These are phyloP conservation scores for Myotis lucifugus DNA, from an alignment of 2,113 vertebrate genomes.

Conservation along the genomic window DNA sequence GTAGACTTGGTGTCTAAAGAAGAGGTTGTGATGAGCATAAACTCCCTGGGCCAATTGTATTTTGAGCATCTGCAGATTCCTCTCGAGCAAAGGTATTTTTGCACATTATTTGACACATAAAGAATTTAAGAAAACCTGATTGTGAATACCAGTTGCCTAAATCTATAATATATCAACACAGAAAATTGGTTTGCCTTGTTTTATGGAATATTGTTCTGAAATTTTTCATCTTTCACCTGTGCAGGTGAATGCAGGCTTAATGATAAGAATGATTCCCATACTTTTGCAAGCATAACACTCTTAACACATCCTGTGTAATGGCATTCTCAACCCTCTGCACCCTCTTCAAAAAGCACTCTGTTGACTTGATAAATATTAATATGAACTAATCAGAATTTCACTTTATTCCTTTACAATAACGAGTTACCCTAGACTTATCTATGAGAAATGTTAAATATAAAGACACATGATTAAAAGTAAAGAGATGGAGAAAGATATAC, in stretches of 20 bases:
- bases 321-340: background rate
- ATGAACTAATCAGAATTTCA: background rate
- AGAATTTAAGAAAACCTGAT: slow-evolving; percentile 15
- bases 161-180: background rate
- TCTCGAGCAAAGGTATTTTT: slow-evolving; percentile 81
- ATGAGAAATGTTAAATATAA: background rate
- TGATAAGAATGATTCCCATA: slow-evolving; percentile 18
- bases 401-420: background rate
- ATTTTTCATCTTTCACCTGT: slow-evolving; percentile 41
- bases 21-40: slow-evolving; percentile 89
- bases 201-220: slow-evolving; percentile 22
- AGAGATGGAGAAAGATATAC: background rate
- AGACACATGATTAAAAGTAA: background rate
- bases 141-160: background rate
- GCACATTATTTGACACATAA: background rate
- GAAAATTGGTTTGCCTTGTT: slow-evolving; percentile 35
- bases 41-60: slow-evolving; percentile 89
- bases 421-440: background rate
- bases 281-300: background rate
- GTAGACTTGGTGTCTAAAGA: slow-evolving; percentile 87
- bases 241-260: slow-evolving; percentile 4
- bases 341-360: background rate
- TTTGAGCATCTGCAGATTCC: slow-evolving; percentile 89
- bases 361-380: slow-evolving; percentile 3
- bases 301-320: background rate